Evolutionary conservation across 2,113 vertebrate species (phyloP).

Genomic region (Pithys albifrons): DNA sequence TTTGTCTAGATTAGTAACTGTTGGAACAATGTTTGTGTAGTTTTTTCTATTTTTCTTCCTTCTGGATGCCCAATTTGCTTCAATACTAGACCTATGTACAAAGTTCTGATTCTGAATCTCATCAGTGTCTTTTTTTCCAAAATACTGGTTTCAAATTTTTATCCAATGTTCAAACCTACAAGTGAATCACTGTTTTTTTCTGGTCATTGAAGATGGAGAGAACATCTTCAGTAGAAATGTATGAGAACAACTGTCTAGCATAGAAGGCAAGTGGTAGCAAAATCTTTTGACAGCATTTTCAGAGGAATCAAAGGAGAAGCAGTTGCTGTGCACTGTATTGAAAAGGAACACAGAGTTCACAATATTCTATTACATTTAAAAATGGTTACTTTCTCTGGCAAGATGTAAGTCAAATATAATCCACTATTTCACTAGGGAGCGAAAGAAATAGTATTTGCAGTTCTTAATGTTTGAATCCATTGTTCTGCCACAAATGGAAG

Average conservation of each 20-base stretch:
- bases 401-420: background rate
- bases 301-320: background rate
- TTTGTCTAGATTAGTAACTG: background rate
- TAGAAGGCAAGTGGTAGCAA: background rate
- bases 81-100: background rate
- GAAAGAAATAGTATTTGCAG: background rate
- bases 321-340: background rate
- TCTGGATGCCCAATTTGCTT: background rate
- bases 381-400: background rate
- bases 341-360: background rate
- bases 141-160: background rate
- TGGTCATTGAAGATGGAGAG: background rate
- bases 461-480: background rate
- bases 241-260: background rate
- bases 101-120: background rate
- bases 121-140: background rate
- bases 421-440: background rate
- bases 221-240: background rate
- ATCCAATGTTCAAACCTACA: background rate
- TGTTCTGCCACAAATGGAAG: background rate
- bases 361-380: background rate
- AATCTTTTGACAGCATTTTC: conserved; percentile 23
- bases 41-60: background rate
- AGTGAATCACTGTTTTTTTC: background rate
- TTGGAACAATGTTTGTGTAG: background rate